Conservation (phyloP, 1,140 invertebrate genomes). For the Musca vetustissima region DNA sequence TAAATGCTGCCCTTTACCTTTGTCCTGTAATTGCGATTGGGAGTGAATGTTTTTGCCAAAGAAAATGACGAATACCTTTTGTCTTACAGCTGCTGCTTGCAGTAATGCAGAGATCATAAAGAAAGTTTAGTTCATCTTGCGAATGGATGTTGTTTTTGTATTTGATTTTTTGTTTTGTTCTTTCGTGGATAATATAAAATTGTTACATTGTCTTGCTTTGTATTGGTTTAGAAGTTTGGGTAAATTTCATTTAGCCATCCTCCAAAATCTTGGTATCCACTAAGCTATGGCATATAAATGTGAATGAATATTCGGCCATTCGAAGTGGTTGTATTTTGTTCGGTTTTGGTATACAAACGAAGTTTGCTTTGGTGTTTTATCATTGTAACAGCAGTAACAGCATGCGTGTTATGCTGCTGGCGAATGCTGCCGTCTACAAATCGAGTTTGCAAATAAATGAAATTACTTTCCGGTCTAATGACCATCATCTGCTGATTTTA, state of each 20-base stretch:
- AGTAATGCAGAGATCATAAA: no score
- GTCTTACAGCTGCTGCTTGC: no score
- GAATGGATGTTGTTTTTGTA: no score
- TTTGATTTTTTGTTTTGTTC: no score
- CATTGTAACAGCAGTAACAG: background rate
- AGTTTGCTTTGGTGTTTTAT: background rate
- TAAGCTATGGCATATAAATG: background rate
- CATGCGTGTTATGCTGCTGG: background rate
- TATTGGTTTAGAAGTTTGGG: no score
- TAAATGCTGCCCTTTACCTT: background rate
- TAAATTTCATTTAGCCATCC: background rate
- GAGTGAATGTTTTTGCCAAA: no score
- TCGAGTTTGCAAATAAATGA: constrained; percentile 56
- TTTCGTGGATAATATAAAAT: no score
- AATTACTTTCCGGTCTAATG: constrained; percentile 57
- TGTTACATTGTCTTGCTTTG: no score
- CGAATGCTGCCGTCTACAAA: constrained; percentile 49
- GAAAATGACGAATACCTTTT: no score
- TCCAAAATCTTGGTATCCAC: background rate
- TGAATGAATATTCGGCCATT: background rate
- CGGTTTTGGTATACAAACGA: background rate
- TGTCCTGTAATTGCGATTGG: no score
- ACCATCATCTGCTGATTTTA: constrained; percentile 56
- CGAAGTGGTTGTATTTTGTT: background rate
- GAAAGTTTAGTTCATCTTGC: no score